Evolutionary conservation across 2,113 vertebrate species (phyloP).

Genomic region (Callopanchax toddi): DNA sequence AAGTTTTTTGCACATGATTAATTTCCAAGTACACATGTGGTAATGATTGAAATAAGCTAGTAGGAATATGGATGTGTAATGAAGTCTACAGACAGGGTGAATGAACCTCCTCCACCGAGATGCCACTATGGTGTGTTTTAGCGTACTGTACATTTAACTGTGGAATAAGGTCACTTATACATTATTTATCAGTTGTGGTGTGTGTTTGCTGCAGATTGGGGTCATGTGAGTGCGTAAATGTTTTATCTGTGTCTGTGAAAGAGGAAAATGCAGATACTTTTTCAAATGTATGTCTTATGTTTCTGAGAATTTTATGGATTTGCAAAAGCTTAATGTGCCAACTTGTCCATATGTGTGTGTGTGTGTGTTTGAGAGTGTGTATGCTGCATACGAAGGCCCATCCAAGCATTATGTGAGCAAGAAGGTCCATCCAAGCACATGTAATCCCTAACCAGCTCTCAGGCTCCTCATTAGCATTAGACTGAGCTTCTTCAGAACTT

Average conservation of each 20-base stretch:
- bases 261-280: background rate
- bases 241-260: slow-evolving; percentile 9
- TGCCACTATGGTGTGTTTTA: slow-evolving; percentile 35
- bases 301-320: slow-evolving; percentile 24
- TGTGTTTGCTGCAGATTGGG: slow-evolving; percentile 64
- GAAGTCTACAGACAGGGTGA: background rate
- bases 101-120: slow-evolving; percentile 10
- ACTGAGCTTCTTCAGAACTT: slow-evolving; percentile 59
- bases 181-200: slow-evolving; percentile 70
- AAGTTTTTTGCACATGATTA: background rate
- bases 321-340: slow-evolving; percentile 22
- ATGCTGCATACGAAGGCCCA: slow-evolving; percentile 38
- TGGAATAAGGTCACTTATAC: slow-evolving; percentile 73
- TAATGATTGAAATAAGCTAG: background rate
- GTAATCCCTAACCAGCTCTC: slow-evolving; percentile 64
- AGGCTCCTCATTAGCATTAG: slow-evolving; percentile 67
- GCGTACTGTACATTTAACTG: slow-evolving; percentile 66
- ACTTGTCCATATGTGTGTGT: background rate
- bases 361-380: background rate
- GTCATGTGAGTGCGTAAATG: slow-evolving; percentile 41
- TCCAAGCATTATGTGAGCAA: slow-evolving; percentile 58
- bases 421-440: slow-evolving; percentile 57
- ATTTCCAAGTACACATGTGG: background rate
- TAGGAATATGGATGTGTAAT: background rate
- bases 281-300: background rate